phyloP scores from a whole-genome alignment of 2,113 vertebrate species.

The Axis porcinus region DNA sequence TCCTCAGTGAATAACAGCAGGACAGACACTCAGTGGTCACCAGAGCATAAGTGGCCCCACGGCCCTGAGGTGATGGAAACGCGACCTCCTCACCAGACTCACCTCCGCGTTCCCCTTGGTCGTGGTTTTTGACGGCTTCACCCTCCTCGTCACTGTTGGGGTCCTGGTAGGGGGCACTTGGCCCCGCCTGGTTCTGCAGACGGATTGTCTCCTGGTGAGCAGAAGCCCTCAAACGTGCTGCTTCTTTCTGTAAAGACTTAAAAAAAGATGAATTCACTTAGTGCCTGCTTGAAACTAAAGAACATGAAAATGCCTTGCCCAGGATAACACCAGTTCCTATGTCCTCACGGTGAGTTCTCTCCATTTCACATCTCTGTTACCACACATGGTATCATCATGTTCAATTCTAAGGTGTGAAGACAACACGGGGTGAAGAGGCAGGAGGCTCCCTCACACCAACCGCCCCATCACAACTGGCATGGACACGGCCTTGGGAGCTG shows the following conservation, averaged over 20 bases:
- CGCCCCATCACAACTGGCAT: rapidly evolving
- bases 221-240: constrained; percentile 89
- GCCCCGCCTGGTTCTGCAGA: constrained; percentile 89
- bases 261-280: neutral
- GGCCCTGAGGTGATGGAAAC: neutral
- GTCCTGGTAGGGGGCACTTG: constrained; percentile 88
- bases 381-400: neutral
- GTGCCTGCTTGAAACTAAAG: neutral
- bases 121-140: constrained; percentile 89
- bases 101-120: constrained; percentile 88
- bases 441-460: neutral
- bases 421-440: neutral
- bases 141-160: constrained; percentile 90
- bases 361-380: neutral
- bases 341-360: neutral
- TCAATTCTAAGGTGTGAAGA: neutral
- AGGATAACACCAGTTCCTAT: neutral
- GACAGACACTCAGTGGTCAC: neutral
- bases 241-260: constrained; percentile 87
- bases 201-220: constrained; percentile 88
- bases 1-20: neutral
- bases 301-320: neutral
- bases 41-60: neutral
- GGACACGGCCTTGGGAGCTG: neutral
- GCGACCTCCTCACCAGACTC: neutral